Evolutionary conservation across 2,113 vertebrate species (phyloP), one percentile per base, ranked within the genome.

Genomic region (Pampusana beccarii): DNA sequence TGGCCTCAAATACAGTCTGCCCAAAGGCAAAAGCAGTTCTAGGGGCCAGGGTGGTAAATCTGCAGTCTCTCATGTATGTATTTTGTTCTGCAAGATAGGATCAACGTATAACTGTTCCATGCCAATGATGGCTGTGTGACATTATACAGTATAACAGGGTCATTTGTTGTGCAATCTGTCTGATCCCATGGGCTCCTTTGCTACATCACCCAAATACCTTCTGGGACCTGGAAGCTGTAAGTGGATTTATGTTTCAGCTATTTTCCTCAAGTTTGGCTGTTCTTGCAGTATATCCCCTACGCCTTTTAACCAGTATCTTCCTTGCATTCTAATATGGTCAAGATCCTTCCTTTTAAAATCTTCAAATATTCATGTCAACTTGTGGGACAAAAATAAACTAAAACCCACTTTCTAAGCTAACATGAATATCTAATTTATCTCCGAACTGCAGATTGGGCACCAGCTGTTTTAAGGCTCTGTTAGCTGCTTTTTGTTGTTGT

Each of bases 61-160:
- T 83, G 31, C 13, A 24, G 3, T 51, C 31, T 79, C 33, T 69
- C 0, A 0, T 16, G 19, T 40, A 40, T 1, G 4, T 26, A 53
- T 33, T 42, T 42, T 69, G n/a, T 9, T 75, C 38, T 89, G n/a
- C 13, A 48, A 51, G 11, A 44, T 40, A 72, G 13, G 7, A 16
- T 60, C 42, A 40, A 48, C 48, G 18, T 46, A 9, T 26, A 81
- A 42, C 17, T 71, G 14, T 72, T 65, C 24, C 28, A 51, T 40
- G 31, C 14, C n/a, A 75, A 0, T 11, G 33, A 20, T 72, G 26
- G 38, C 33, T 62, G 26, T 72, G 40, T 88, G 56, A 83, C 93
- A 90, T 92, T 23, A 40, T 5, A 14, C 2, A 11, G 24, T 42
- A 3, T 21, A 42, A 40, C 6, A 57, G 44, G 51, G 62, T 62